These are phyloP conservation scores for Rotaria sp. DNA, from an alignment of 2,888 invertebrate species.

Conservation along the genomic window DNA sequence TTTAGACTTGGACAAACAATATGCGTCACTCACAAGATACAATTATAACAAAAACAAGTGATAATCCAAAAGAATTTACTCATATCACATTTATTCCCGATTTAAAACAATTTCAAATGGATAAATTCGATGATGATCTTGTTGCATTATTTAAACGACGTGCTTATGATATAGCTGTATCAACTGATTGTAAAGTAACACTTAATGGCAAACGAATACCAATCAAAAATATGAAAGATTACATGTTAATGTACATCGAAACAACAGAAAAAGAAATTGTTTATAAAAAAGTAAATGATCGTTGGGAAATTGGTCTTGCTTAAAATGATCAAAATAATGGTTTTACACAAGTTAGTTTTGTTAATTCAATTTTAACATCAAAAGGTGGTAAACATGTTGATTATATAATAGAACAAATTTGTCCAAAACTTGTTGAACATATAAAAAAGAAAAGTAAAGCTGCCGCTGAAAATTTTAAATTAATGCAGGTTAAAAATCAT, in stretches of 20 bases:
- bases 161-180: constrained; percentile 88
- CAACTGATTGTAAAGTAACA: constrained; percentile 65
- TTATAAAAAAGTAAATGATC: constrained; percentile 61
- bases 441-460: constrained; percentile 77
- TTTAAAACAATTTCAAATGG: constrained; percentile 88
- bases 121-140: constrained; percentile 79
- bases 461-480: constrained; percentile 74
- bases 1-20: constrained; percentile 83
- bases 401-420: constrained; percentile 78
- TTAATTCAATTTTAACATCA: constrained; percentile 94
- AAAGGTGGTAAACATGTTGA: constrained; percentile 97
- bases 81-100: constrained; percentile 90
- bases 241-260: no score
- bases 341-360: constrained; percentile 89
- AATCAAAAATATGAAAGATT: constrained; percentile 46
- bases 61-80: constrained; percentile 37
- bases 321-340: constrained; percentile 54
- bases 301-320: constrained; percentile 92
- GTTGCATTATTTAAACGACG: constrained; percentile 81
- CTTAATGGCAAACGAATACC: constrained; percentile 80
- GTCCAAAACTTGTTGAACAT: constrained; percentile 77
- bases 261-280: background rate
- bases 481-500: constrained; percentile 75
- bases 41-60: constrained; percentile 62
- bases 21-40: constrained; percentile 86